Conservation (phyloP, 2,113 vertebrate genomes). For the Turdus rufiventris region DNA sequence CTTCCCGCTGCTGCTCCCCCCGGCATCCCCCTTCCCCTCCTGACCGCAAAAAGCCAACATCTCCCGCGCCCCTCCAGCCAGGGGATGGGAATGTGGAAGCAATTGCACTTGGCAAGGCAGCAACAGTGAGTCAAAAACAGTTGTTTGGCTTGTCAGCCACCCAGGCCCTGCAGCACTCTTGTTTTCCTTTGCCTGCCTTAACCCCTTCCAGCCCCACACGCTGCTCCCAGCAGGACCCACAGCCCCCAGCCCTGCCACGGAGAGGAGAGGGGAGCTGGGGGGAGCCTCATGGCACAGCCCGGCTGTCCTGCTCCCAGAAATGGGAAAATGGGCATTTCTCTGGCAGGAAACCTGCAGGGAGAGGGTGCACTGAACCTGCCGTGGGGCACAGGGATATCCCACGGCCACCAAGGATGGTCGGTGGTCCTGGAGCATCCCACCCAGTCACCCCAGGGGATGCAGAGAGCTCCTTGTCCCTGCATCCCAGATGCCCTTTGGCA, state of each 20-base stretch:
- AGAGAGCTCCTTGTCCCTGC: not conserved
- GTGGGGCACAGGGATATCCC: not conserved
- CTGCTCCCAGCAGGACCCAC: not conserved
- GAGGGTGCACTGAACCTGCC: not conserved
- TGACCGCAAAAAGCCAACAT: not conserved
- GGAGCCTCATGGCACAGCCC: fast-evolving
- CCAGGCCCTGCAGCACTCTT: conserved; percentile 60
- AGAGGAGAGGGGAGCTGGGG: not conserved
- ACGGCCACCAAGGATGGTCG: not conserved
- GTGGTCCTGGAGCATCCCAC: not conserved
- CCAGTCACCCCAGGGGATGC: fast-evolving
- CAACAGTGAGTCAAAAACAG: conserved; percentile 66
- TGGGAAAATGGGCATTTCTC: fast-evolving
- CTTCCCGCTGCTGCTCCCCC: not conserved
- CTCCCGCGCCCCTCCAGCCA: conserved; percentile 44
- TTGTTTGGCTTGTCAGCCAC: conserved; percentile 64
- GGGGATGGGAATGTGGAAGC: conserved; percentile 62
- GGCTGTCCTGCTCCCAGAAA: not conserved
- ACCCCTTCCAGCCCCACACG: not conserved
- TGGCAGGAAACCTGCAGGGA: fast-evolving
- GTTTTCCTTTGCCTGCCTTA: conserved; percentile 23
- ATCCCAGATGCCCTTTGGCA: fast-evolving
- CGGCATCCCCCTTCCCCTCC: conserved; percentile 41
- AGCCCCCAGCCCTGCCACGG: fast-evolving
- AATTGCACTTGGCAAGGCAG: conserved; percentile 61